Base-by-base conservation (phyloP, 2,113 vertebrate species). In the Peromyscus leucopus region DNA sequence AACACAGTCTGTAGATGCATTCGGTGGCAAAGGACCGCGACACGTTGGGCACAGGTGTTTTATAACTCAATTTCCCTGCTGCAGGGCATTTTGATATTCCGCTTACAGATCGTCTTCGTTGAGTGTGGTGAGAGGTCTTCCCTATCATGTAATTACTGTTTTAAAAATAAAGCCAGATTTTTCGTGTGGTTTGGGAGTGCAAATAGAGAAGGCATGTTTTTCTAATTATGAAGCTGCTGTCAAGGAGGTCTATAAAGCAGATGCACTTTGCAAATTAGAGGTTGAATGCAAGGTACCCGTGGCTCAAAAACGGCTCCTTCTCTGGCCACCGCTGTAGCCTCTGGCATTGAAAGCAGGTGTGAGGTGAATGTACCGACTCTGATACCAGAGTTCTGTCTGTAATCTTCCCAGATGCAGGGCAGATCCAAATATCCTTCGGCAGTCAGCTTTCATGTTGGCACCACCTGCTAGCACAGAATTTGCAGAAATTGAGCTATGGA, bases 251-350 rank as follows among this genome's bases (percentile, higher is more conserved):
- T 97, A 55, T 98, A 98, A 98, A 98, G 90, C 98, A 98, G 97
- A 98, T 97, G 96, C 93, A 97, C 86, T 97, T 98, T 97, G 95
- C 89, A 98, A 97, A 98, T 98, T 98, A 98, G 94, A 97, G 97
- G 83, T 94, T 97, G 90, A 94, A 97, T 94, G 97, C 97, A 97
- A 92, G 84, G 48, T 94, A 98, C 95, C 42, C 79, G 2, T 87
- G 96, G 93, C 94, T 98, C 94, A 91, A 85, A 97, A 95, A 74
- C 82, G 71, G 21, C 96, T 97, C 95, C 63, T 61, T n/a, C 96
- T 97, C 94, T 67, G 96, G 93, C 48, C 93, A 57, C 67, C 78
- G 57, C 93, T 90, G 74, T 82, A 93, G 93, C 90, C 59, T 95
- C 28, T 94, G 92, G 69, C 96, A 97, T 71, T 94, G 71, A 97